phyloP scores from a whole-genome alignment of 2,113 vertebrate species.

The Antechinus stuartii region DNA sequence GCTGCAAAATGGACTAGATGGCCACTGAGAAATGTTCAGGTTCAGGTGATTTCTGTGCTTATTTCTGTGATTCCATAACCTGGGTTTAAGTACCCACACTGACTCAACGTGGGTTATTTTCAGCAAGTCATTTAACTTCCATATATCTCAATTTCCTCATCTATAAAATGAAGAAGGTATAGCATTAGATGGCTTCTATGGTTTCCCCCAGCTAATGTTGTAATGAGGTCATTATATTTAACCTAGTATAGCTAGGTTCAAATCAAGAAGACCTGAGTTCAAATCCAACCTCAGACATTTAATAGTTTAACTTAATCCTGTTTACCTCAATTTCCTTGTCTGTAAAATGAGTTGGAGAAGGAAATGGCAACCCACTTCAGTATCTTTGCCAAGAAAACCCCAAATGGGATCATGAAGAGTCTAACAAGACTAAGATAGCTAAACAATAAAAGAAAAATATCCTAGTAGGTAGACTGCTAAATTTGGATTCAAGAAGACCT shows the following conservation, averaged over 20 bases:
- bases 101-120: neutral
- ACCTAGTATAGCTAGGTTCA: neutral
- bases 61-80: neutral
- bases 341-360: neutral
- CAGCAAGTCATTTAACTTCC: neutral
- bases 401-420: neutral
- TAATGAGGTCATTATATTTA: neutral
- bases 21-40: neutral
- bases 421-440: neutral
- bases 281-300: neutral
- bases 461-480: neutral
- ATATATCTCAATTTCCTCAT: neutral
- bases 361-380: neutral
- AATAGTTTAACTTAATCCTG: neutral
- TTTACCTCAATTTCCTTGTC: neutral
- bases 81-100: neutral
- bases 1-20: neutral
- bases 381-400: neutral
- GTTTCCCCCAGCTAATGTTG: neutral
- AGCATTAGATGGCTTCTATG: neutral
- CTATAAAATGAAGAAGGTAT: neutral
- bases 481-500: neutral
- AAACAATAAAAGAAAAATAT: too few species aligned
- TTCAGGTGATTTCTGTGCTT: neutral
- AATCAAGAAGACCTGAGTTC: neutral